Evolutionary conservation across 2,888 invertebrate species (phyloP), one percentile per base, ranked within the genome.

Genomic region (Euclidia mi): DNA sequence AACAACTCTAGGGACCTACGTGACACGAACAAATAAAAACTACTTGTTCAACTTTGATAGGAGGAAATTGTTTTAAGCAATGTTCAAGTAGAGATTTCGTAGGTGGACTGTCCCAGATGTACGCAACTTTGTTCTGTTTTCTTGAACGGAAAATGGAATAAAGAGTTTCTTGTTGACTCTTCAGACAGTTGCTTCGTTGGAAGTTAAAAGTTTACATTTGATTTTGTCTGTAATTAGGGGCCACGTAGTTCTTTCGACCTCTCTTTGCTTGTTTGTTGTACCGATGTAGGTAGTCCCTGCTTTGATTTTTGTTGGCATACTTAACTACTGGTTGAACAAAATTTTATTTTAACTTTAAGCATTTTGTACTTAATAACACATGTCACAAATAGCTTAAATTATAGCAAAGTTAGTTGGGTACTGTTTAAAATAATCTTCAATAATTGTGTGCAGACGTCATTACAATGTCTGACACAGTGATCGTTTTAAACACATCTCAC

Each of bases 11-110:
- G 88, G 84, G 89, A 85, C 81, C 71, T 73, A 88, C 89, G 88
- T 88, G 88, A 85, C 79, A 76, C 75, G 87, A 87, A 88, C 86
- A 88, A 87, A 87, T 87, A 88, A 88, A 87, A 89, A 88, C 87
- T 85, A 81, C 81, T 76, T 69, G 79, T 78, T 82, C 83, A 87
- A 88, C 85, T 90, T 87, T 88, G 87, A 89, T 88, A 84, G 85
- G 76, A 79, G 85, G 84, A 87, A 89, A 89, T 90, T 89, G 89
- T 89, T 89, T 89, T 87, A 88, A 88, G 87, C 61, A 78, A 84
- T 82, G 84, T 79, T 78, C 80, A 81, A 83, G 79, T 78, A 80
- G 75, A 86, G 88, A 87, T 87, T 87, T 84, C 68, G 84, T 79
- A 78, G 84, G 81, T 82, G 84, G 84, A 82, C 74, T 55, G 72